Evolutionary conservation across 1,140 invertebrate species (phyloP).

Genomic region (Akabosia matsudoensis): DNA sequence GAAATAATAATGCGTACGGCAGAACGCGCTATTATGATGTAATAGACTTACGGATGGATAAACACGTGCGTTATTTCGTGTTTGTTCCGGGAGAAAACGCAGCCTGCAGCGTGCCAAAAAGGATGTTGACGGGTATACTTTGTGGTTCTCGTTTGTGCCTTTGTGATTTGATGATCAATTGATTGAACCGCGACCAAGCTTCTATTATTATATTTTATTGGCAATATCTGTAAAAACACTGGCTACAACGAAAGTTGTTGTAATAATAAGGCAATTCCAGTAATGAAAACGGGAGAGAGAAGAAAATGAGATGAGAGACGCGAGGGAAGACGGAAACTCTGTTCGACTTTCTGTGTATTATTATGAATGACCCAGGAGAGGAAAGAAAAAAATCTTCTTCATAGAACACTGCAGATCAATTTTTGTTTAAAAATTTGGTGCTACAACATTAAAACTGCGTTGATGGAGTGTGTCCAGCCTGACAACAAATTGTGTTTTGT

Average conservation of each 20-base stretch:
- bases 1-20: neutral
- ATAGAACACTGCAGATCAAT: too few species aligned
- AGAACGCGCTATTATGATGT: neutral
- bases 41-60: conserved; percentile 5
- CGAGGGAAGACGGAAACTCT: neutral
- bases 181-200: conserved; percentile 5
- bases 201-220: neutral
- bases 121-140: neutral
- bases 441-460: too few species aligned
- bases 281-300: neutral
- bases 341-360: neutral
- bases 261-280: neutral
- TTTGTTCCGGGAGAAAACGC: neutral
- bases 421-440: too few species aligned
- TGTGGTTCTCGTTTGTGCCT: neutral
- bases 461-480: too few species aligned
- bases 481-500: too few species aligned
- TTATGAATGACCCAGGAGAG: too few species aligned
- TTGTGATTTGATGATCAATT: conserved; percentile 20
- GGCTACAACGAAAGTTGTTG: neutral
- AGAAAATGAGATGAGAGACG: neutral
- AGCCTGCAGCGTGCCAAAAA: neutral
- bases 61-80: conserved; percentile 15
- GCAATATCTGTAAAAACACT: neutral
- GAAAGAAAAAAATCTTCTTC: too few species aligned